These are phyloP conservation scores for Amia ocellicauda DNA, from an alignment of 2,113 vertebrate genomes.

Conservation along the genomic window DNA sequence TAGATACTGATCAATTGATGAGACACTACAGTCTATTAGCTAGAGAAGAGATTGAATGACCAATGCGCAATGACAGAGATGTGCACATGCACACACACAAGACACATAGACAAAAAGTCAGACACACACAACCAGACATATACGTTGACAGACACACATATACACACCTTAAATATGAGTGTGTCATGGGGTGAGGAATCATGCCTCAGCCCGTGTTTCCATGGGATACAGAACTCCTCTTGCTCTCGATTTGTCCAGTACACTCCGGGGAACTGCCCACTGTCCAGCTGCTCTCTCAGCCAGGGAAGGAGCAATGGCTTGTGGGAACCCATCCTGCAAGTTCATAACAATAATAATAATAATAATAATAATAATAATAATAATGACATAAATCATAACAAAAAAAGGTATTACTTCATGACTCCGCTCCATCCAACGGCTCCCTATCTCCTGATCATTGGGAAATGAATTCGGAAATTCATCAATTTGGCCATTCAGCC, in stretches of 20 bases:
- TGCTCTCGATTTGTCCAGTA: slow-evolving; percentile 59
- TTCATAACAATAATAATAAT: slow-evolving; percentile 64
- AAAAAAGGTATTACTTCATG: too few species aligned
- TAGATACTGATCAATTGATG: too few species aligned
- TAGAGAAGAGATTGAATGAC: too few species aligned
- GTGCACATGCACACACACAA: too few species aligned
- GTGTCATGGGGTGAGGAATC: slow-evolving; percentile 65
- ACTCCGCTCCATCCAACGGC: too few species aligned
- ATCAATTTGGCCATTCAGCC: too few species aligned
- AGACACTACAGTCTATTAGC: too few species aligned
- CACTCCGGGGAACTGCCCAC: slow-evolving; percentile 65
- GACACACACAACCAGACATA: too few species aligned
- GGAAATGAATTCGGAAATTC: too few species aligned
- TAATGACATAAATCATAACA: slow-evolving; percentile 74
- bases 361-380: slow-evolving; percentile 69
- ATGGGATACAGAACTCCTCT: slow-evolving; percentile 73
- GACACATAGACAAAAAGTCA: too few species aligned
- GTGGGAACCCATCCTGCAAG: neutral
- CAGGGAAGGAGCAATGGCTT: slow-evolving; percentile 78
- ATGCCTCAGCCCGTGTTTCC: slow-evolving; percentile 79
- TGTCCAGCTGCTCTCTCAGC: slow-evolving; percentile 65
- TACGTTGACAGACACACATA: neutral
- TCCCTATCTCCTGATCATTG: too few species aligned
- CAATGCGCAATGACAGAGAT: too few species aligned
- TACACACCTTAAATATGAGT: slow-evolving; percentile 73